phyloP scores from a whole-genome alignment of 2,113 vertebrate species.

The Phalacrocorax brasilianus region DNA sequence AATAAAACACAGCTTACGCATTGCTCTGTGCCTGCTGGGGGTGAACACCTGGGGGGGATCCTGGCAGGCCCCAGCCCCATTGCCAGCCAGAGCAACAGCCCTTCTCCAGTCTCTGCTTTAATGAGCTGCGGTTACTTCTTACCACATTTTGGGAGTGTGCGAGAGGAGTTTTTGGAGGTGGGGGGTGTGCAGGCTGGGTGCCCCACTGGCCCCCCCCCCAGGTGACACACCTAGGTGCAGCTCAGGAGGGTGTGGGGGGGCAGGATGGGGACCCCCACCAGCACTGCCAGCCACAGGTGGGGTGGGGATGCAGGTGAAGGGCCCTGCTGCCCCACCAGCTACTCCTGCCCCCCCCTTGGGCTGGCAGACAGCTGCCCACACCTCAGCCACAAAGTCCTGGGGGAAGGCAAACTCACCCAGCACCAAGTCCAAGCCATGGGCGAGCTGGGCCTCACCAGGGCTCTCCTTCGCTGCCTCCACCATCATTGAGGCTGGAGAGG shows the following conservation, averaged over 20 bases:
- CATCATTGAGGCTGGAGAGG: slow-evolving; percentile 84
- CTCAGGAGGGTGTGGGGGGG: not conserved
- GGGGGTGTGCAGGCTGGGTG: too few species aligned
- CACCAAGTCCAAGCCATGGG: slow-evolving; percentile 83
- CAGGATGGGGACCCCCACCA: not conserved
- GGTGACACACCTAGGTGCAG: not conserved
- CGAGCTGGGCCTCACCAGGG: slow-evolving; percentile 82
- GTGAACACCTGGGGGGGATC: not conserved
- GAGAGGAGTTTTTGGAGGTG: too few species aligned
- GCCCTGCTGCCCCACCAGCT: not conserved
- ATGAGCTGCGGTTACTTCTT: not conserved
- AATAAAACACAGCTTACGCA: not conserved
- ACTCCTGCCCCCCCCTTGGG: slow-evolving; percentile 77
- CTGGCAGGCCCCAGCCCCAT: accelerated
- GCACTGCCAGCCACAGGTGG: not conserved
- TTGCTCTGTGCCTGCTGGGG: accelerated
- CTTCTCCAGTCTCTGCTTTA: not conserved
- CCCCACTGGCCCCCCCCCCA: not conserved
- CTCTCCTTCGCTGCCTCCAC: slow-evolving; percentile 88
- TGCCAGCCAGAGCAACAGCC: not conserved
- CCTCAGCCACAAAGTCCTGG: slow-evolving; percentile 91
- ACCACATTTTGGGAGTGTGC: accelerated
- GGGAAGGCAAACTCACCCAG: slow-evolving; percentile 96
- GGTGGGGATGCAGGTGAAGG: accelerated
- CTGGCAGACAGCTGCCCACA: slow-evolving; percentile 90